Evolutionary conservation across 2,113 vertebrate genomes (phyloP), one percentile per base, ranked within the genome.

Genomic region (Triplophysa siluroides): DNA sequence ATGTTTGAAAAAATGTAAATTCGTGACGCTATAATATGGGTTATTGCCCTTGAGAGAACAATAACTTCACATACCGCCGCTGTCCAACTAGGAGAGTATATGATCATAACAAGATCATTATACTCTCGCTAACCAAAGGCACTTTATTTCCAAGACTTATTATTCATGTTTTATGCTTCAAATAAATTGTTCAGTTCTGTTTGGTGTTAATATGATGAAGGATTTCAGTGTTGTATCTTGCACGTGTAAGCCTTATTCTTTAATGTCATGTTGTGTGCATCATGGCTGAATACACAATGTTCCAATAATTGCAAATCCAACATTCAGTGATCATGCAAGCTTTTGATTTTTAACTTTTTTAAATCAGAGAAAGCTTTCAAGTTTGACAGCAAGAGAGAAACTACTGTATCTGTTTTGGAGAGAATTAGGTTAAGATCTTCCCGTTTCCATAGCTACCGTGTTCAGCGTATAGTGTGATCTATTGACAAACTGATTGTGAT

Each of bases 141-240:
- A 77, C 84, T 88, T 79, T 84, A 86, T 64, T 1, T 78, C 84
- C 16, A 56, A 82, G 52, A 60, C 26, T 66, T 87, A 83, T 89
- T 90, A 87, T 75, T 45, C 38, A 58, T 83, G 58, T 54, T 86
- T 88, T 85, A 89, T 86, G 85, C 66, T 79, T 58, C 81, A 69
- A 76, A 87, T 81, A 87, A 69, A 81, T 26, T 85, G 81, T 58
- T 60, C 54, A 60, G 71, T 1, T 19, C 12, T 62, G 71, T 88
- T 85, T 45, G 71, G 24, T 83, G 61, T 76, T 58, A 83, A 81
- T 69, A 86, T 86, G 80, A 85, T 79, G 82, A 41, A 33, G 56
- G 52, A 19, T 11, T 23, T 65, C 60, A 33, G 29, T 23, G 21
- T 43, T 10, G 9, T 6, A 43, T 43, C 26, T 41, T 72, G 33